phyloP scores from a whole-genome alignment of 2,113 vertebrate genomes.

The Tetrax tetrax region DNA sequence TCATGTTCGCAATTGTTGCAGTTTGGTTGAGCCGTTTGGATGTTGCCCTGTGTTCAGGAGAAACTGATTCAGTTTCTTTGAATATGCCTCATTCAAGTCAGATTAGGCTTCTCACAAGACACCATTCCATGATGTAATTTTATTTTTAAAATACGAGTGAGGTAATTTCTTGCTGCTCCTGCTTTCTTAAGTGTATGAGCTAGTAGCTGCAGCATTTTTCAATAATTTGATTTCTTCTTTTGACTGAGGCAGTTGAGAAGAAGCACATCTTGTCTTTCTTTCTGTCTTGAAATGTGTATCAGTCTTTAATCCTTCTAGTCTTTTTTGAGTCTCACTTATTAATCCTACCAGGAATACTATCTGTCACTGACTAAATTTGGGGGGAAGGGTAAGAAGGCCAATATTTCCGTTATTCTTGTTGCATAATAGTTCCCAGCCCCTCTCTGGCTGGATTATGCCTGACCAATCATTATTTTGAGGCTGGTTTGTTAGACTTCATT shows the following conservation, averaged over 20 bases:
- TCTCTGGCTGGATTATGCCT: neutral
- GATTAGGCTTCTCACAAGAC: neutral
- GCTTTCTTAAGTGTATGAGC: neutral
- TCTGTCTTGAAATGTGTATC: neutral
- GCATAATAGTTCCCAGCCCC: neutral
- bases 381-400: neutral
- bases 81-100: neutral
- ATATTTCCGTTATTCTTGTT: neutral
- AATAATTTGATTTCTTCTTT: neutral
- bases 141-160: neutral
- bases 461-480: neutral
- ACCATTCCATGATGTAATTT: neutral
- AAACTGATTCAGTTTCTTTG: neutral
- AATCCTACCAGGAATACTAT: neutral
- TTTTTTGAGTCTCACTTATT: neutral
- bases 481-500: neutral
- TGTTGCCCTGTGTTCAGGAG: neutral
- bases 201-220: neutral
- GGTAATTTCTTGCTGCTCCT: neutral
- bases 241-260: neutral
- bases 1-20: neutral
- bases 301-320: neutral
- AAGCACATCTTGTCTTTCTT: neutral
- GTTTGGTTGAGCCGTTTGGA: neutral
- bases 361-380: neutral